Conservation (phyloP, 2,888 invertebrate genomes). For the Chaitophorus viminalis region DNA sequence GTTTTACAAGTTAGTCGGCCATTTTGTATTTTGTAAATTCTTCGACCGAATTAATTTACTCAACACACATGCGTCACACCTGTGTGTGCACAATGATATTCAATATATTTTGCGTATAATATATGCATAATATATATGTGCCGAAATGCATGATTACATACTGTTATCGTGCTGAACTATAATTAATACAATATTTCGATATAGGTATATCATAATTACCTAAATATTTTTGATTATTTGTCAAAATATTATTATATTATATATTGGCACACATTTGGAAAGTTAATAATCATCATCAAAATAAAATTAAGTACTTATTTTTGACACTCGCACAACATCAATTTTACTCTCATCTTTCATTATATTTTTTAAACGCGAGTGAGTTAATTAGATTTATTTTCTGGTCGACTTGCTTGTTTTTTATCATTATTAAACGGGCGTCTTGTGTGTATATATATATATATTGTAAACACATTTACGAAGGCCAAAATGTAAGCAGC, state of each 20-base stretch:
- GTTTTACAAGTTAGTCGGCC: slow-evolving; percentile 31
- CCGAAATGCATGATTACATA: background rate
- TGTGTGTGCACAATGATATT: slow-evolving; percentile 46
- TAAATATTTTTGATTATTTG: background rate
- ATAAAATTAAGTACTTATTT: background rate
- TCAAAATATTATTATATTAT: background rate
- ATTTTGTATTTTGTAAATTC: slow-evolving; percentile 44
- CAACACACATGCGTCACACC: slow-evolving; percentile 38
- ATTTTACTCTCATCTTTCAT: too few relatives aligned
- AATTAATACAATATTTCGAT: background rate
- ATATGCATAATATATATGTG: background rate
- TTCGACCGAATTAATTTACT: slow-evolving; percentile 42
- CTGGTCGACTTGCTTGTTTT: background rate
- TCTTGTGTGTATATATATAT: background rate
- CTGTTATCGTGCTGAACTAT: background rate
- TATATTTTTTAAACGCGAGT: background rate
- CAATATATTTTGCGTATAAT: background rate
- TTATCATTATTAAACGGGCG: background rate
- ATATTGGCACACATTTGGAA: background rate
- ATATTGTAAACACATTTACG: background rate
- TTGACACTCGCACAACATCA: background rate
- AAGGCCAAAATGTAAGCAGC: background rate
- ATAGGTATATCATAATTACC: background rate
- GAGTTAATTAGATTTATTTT: background rate
- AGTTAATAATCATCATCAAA: background rate